Evolutionary conservation across 2,797 vertebrate genomes (phyloP).

Genomic region (Toxotes lorentzi): DNA sequence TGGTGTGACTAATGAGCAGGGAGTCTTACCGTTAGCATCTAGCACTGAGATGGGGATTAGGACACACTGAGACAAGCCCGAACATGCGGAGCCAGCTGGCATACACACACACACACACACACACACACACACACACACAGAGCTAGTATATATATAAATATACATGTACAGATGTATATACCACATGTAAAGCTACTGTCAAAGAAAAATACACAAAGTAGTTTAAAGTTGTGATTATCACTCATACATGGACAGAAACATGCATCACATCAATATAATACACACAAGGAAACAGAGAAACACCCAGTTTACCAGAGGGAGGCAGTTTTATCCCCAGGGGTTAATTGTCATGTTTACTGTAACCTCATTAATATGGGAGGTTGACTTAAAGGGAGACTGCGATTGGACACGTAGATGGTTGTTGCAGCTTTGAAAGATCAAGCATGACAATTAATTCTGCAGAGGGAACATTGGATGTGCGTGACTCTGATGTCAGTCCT

Average conservation of each 20-base stretch:
- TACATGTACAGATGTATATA: background rate
- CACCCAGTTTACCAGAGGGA: background rate
- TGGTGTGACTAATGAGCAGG: constrained; percentile 77
- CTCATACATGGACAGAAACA: background rate
- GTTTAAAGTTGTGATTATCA: constrained; percentile 2
- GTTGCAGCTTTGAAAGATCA: constrained; percentile 19
- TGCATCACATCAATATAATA: background rate
- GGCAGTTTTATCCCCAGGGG: constrained; percentile 17
- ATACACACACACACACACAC: constrained; percentile 2
- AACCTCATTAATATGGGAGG: background rate
- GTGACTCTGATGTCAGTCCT: background rate
- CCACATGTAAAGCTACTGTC: constrained; percentile 4
- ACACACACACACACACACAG: no score
- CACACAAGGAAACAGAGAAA: background rate
- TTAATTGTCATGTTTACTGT: constrained; percentile 32
- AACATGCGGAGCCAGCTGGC: constrained; percentile 37
- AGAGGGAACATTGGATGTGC: constrained; percentile 1
- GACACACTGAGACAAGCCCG: constrained; percentile 68
- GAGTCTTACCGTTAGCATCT: constrained; percentile 66
- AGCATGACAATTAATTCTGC: constrained; percentile 12
- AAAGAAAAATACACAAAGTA: constrained; percentile 7
- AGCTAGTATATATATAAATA: no score
- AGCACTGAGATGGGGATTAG: constrained; percentile 73
- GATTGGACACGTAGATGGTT: constrained; percentile 2
- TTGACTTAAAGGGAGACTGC: background rate